Evolutionary conservation across 2,888 invertebrate genomes (phyloP).

Genomic region (Oligia latruncula): DNA sequence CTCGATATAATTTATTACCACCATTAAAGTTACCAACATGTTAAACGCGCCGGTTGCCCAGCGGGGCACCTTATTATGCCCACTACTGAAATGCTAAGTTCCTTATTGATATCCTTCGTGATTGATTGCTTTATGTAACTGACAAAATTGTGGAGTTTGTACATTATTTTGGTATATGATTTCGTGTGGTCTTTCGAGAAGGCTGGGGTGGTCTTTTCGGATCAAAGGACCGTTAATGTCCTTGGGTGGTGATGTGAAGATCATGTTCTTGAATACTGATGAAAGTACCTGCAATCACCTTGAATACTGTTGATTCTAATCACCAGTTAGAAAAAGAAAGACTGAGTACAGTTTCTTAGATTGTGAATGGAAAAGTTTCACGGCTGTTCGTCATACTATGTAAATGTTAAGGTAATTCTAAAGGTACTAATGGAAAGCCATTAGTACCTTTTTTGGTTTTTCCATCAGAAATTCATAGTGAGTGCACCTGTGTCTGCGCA

Average conservation of each 20-base stretch:
- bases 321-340: not conserved
- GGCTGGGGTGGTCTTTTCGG: constrained; percentile 45
- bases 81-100: constrained; percentile 69
- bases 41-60: constrained; percentile 61
- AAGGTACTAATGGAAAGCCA: too few species aligned
- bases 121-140: constrained; percentile 55
- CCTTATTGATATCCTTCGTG: constrained; percentile 58
- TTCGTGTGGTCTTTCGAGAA: constrained; percentile 43
- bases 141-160: constrained; percentile 35
- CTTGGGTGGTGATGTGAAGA: not conserved
- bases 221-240: not conserved
- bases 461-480: too few species aligned
- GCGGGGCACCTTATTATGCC: constrained; percentile 69
- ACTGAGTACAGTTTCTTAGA: not conserved
- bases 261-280: not conserved
- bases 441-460: not conserved
- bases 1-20: constrained; percentile 67
- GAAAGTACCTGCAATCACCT: not conserved
- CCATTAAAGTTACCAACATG: constrained; percentile 70
- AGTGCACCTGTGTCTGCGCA: too few species aligned
- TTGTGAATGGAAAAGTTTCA: not conserved
- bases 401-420: not conserved
- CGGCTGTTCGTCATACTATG: not conserved
- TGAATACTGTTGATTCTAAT: not conserved
- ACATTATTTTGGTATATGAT: constrained; percentile 26